Percentiles rank a stretch among this genome's conserved stretches.
Conservation (phyloP, 2,113 vertebrate genomes). For the Garra rufa region DNA sequence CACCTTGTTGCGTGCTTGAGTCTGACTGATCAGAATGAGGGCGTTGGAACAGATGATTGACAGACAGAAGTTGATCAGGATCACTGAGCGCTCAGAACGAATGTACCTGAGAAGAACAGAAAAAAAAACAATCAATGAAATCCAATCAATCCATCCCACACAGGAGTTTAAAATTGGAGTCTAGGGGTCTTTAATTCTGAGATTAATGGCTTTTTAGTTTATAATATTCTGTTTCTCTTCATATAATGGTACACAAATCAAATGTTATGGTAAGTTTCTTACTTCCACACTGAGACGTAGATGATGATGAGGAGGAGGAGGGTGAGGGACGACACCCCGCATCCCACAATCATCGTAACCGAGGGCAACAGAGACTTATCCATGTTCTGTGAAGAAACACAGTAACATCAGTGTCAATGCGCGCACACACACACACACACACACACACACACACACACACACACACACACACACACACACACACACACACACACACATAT, state of each 20-base stretch:
- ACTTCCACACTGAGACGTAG: slow-evolving; percentile 99
- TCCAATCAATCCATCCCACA: slow-evolving; percentile 10
- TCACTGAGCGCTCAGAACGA: slow-evolving; percentile 95
- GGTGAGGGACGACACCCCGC: slow-evolving; percentile 96
- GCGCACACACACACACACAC: slow-evolving; percentile 24
- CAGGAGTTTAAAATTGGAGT: no score
- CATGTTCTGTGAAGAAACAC: slow-evolving; percentile 84
- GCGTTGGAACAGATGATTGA: slow-evolving; percentile 98
- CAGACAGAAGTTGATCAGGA: slow-evolving; percentile 98
- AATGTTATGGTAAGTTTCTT: slow-evolving; percentile 61
- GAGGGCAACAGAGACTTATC: slow-evolving; percentile 93
- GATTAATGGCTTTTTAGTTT: no score
- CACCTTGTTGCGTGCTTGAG: slow-evolving; percentile 97
- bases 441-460: slow-evolving; percentile 16
- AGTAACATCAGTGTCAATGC: slow-evolving; percentile 6
- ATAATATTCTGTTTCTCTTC: no score
- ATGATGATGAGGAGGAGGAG: slow-evolving; percentile 97
- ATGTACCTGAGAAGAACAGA: slow-evolving; percentile 86
- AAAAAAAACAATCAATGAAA: not conserved
- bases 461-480: slow-evolving; percentile 39
- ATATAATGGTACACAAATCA: not conserved
- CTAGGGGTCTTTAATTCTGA: no score
- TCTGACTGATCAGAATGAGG: slow-evolving; percentile 95
- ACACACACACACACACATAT: slow-evolving; percentile 29
- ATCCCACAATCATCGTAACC: slow-evolving; percentile 97